Conservation (phyloP, 1,140 invertebrate genomes). For the Heterodera schachtii region DNA sequence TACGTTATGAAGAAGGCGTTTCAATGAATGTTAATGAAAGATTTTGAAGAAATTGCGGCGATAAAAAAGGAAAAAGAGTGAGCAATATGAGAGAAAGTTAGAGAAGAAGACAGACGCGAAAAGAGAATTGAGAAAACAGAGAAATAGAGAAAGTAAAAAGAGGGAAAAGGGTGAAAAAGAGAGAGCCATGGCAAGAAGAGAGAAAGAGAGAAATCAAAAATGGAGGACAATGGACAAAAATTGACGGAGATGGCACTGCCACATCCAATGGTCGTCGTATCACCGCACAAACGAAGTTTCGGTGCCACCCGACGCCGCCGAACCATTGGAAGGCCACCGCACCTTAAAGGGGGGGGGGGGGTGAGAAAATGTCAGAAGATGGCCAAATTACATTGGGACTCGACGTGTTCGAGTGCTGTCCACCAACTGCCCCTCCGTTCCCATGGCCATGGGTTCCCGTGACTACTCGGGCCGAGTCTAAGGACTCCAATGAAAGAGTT, state of each 20-base stretch:
- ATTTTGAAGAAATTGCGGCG: not conserved
- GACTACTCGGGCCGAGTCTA: conserved; percentile 48
- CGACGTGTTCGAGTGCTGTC: not conserved
- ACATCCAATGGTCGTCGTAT: not conserved
- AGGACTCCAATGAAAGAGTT: conserved; percentile 58
- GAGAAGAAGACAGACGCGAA: not conserved
- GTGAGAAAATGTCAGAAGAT: not conserved
- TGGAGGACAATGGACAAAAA: conserved; percentile 9
- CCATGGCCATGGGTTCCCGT: not conserved
- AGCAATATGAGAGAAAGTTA: not conserved
- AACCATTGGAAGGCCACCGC: conserved; percentile 28
- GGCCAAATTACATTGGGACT: not conserved
- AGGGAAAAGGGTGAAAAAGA: not conserved
- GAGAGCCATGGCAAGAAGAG: not conserved
- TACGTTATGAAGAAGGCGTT: not conserved
- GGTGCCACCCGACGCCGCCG: conserved; percentile 17
- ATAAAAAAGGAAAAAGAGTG: not conserved
- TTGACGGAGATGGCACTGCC: not conserved
- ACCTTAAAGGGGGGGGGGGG: conserved; percentile 2
- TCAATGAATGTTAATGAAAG: not conserved
- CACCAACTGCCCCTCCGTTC: not conserved
- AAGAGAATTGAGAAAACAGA: not conserved
- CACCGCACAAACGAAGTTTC: conserved; percentile 30
- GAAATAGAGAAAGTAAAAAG: not conserved
- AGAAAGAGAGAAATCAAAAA: not conserved